Evolutionary conservation across 2,888 invertebrate genomes (phyloP).

Genomic region (Nysson spinosus): DNA sequence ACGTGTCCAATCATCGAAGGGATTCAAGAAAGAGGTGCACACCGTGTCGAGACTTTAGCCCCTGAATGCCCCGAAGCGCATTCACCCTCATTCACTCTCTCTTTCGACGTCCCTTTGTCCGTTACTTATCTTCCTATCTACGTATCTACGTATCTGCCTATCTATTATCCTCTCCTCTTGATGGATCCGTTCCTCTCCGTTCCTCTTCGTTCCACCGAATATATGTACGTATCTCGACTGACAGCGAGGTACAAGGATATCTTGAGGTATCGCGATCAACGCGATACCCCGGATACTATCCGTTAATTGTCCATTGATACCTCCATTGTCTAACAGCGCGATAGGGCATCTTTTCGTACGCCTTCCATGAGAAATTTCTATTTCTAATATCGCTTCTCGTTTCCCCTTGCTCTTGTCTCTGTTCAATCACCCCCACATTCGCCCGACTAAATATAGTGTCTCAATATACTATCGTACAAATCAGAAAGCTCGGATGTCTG

Average conservation of each 20-base stretch:
- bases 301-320: too few relatives aligned
- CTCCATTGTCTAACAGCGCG: too few relatives aligned
- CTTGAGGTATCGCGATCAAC: too few relatives aligned
- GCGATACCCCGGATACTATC: too few relatives aligned
- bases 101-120: conserved; percentile 10
- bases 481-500: neutral
- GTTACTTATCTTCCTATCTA: conserved; percentile 46
- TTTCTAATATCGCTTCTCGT: too few relatives aligned
- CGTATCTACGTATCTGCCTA: conserved; percentile 42
- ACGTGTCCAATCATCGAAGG: conserved; percentile 65
- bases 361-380: too few relatives aligned
- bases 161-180: too few relatives aligned
- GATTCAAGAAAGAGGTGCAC: conserved; percentile 41
- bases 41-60: conserved; percentile 40
- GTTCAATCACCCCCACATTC: neutral
- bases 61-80: conserved; percentile 40
- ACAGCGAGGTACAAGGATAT: too few relatives aligned
- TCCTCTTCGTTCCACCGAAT: neutral
- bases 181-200: too few relatives aligned
- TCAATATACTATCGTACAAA: neutral
- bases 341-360: too few relatives aligned
- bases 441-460: neutral
- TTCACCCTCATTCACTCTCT: conserved; percentile 14
- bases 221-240: neutral
- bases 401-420: too few relatives aligned